Evolutionary conservation across 2,113 vertebrate species (phyloP), one percentile per base, ranked within the genome.

Genomic region (Limanda limanda): DNA sequence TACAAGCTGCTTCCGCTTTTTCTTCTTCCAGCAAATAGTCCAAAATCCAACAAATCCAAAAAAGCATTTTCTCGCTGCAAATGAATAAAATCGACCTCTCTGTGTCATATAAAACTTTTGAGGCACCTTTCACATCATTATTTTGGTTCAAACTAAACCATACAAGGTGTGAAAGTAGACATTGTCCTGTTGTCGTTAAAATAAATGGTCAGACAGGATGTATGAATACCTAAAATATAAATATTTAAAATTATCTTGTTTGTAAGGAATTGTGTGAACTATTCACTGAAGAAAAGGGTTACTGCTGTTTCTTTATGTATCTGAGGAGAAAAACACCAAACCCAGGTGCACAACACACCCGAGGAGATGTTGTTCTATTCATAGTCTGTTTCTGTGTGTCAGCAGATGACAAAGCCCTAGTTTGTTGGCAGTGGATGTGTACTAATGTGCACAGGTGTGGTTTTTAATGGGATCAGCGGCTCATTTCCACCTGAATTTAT

Each of bases 321-420:
- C 35, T 17, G 21, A 47, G 58, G 21, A 1, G 9, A 23, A 14
- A 27, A 40, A 56, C 47, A 35, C 4, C 60, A 68, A 61, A 42
- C 45, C 60, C 42, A 71, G 42, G 66, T 80, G 56, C 27, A 71
- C 47, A 40, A 47, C 35, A 25, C 35, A 71, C 24, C 45, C 10
- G 5, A 18, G 52, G 68, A 79, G 31, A 12, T 77, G 69, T 52
- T 47, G 31, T 57, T 61, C 69, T 81, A 37, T 78, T 62, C 23
- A 2, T 74, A n/a, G 40, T 10, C 55, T 69, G 12, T 9, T 9
- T 17, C 58, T 62, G 24, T 25, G n/a, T 48, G 61, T 45, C 3
- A 27, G 8, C 51, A 17, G 45, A 15, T 52, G 48, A 63, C 11
- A n/a, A 58, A 73, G 57, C 71, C 42, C 57, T 54, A 65, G 45